phyloP scores from a whole-genome alignment of 2,888 invertebrate genomes.

The Dryocosmus kuriphilus region DNA sequence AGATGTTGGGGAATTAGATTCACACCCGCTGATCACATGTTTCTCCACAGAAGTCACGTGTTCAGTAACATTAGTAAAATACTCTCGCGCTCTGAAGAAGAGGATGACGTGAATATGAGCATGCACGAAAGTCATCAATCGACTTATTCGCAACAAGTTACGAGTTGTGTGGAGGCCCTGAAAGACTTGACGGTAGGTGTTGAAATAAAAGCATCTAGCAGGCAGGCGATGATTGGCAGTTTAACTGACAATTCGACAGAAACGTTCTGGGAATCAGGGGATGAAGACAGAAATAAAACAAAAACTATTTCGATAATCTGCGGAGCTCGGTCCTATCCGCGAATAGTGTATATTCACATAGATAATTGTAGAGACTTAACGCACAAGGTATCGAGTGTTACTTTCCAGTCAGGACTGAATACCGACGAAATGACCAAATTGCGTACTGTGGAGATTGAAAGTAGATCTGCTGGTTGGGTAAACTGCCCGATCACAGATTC shows the following conservation, averaged over 20 bases:
- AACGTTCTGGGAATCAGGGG: conserved; percentile 99
- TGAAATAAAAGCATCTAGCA: conserved; percentile 93
- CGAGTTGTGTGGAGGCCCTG: conserved; percentile 82
- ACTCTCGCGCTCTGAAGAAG: conserved; percentile 93
- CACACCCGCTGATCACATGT: conserved; percentile 92
- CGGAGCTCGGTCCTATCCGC: conserved; percentile 83
- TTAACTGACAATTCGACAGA: conserved; percentile 96
- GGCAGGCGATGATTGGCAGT: conserved; percentile 95
- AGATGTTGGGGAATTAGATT: conserved; percentile 96
- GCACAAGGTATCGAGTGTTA: conserved; percentile 93
- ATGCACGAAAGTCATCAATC: conserved; percentile 82
- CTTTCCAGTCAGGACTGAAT: conserved; percentile 91
- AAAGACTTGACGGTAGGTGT: conserved; percentile 87
- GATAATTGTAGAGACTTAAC: conserved; percentile 96
- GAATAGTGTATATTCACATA: conserved; percentile 91
- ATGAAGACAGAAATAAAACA: conserved; percentile 95
- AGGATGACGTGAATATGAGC: conserved; percentile 81
- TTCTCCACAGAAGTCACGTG: conserved; percentile 93
- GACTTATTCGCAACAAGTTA: conserved; percentile 72
- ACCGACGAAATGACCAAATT: conserved; percentile 90
- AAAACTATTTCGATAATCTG: conserved; percentile 84
- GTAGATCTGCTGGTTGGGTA: conserved; percentile 93
- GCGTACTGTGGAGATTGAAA: conserved; percentile 91
- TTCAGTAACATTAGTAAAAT: conserved; percentile 98
- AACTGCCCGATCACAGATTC: conserved; percentile 86